Evolutionary conservation across 2,113 vertebrate genomes (phyloP), one percentile per base, ranked within the genome.

Genomic region (Herpetotheres cachinnans): DNA sequence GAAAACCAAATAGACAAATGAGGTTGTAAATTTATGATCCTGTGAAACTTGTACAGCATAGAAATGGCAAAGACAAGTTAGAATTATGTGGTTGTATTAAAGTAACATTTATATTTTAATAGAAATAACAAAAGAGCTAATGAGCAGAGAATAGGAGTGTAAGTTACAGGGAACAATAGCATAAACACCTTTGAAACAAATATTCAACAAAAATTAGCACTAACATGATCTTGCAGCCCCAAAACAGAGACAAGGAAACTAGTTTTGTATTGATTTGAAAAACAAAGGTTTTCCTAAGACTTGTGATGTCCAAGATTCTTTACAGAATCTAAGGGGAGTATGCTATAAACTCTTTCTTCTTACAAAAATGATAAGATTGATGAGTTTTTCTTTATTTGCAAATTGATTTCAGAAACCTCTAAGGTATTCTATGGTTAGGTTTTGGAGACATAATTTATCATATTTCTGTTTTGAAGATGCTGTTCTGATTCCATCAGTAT

Each of bases 371-470:
- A 18, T 52, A 95, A 94, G 62, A 94, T 82, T 55, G 46, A 89
- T 85, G 47, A 70, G 13, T 27, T 83, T 82, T 94, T 82, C 34
- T 86, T 72, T 77, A 76, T 82, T 94, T 86, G 66, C 67, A 90
- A 86, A 87, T 86, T 90, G 40, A 86, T 89, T 96, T 96, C 63
- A 81, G 80, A 92, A 96, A 83, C 44, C 42, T 79, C 42, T 83
- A 67, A 72, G 29, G 15, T 85, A 62, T 78, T 52, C n/a, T 40
- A 71, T 0, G 0, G 11, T 91, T 93, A 78, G 65, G 25, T 55
- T 93, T 95, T 76, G 30, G 71, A 79, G 72, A 63, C 15, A 70
- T 58, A 83, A 74, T 87, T 93, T 86, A 81, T 94, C 25, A 73
- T 88, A 59, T 71, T 95, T 92, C 49, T 92, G 19, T 93, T 89